Percentiles rank a stretch among this genome's conserved stretches.
phyloP scores from a whole-genome alignment of 30 jellyfish, hydroid and myxozoan genomes.

The Cassiopea andromeda region DNA sequence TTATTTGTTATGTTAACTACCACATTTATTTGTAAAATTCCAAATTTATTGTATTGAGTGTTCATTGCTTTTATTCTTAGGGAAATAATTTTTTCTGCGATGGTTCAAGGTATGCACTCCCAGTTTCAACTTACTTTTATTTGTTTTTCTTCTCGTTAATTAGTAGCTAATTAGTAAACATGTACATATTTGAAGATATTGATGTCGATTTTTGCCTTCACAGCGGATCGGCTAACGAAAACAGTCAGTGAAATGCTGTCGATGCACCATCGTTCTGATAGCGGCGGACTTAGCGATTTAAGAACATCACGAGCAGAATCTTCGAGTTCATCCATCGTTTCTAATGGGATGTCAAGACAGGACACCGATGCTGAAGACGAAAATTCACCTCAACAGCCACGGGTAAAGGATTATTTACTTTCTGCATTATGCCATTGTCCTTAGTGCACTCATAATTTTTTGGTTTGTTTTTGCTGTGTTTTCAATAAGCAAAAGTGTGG shows the following conservation, averaged over 20 bases:
- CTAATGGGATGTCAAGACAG: slow-evolving; percentile 50
- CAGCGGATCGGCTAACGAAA: slow-evolving; percentile 80
- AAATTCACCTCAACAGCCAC: slow-evolving; percentile 27
- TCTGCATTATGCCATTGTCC: background rate
- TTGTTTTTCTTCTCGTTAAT: background rate
- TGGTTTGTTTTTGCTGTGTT: too few species aligned
- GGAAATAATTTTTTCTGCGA: slow-evolving; percentile 81
- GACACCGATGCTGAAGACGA: slow-evolving; percentile 52
- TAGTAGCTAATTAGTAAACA: background rate
- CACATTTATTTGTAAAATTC: background rate
- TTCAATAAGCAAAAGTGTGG: too few species aligned
- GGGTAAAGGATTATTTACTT: slow-evolving; percentile 17
- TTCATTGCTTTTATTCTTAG: slow-evolving; percentile 9
- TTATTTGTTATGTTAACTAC: too few species aligned
- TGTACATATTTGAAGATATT: background rate
- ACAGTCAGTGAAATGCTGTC: slow-evolving; percentile 74
- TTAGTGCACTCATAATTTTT: too few species aligned
- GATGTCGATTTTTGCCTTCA: slow-evolving; percentile 1
- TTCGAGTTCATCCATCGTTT: slow-evolving; percentile 50
- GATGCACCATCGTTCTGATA: slow-evolving; percentile 51
- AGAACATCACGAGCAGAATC: slow-evolving; percentile 44
- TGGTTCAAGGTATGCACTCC: slow-evolving; percentile 68
- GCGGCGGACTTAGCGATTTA: slow-evolving; percentile 38
- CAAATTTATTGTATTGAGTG: background rate
- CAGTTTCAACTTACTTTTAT: background rate